phyloP scores from a whole-genome alignment of 2,888 invertebrate genomes.

The Diadegma fenestrale region DNA sequence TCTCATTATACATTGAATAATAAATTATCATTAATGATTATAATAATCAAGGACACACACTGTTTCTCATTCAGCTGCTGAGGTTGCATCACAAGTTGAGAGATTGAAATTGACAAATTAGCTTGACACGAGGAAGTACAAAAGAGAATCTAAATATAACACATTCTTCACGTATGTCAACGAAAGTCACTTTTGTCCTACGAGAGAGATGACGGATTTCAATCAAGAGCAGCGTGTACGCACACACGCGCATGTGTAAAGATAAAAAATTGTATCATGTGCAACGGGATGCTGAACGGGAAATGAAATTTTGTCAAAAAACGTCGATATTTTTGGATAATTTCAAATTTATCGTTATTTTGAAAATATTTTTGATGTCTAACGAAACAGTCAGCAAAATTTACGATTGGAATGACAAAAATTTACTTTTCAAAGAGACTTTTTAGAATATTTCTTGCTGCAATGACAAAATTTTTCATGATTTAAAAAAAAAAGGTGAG shows the following conservation, averaged over 20 bases:
- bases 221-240: slow-evolving; percentile 30
- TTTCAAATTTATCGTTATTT: too few relatives aligned
- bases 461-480: too few relatives aligned
- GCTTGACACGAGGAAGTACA: slow-evolving; percentile 42
- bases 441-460: too few relatives aligned
- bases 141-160: slow-evolving; percentile 27
- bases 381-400: too few relatives aligned
- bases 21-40: not conserved
- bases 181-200: slow-evolving; percentile 17
- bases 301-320: too few relatives aligned
- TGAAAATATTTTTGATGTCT: too few relatives aligned
- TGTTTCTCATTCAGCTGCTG: slow-evolving; percentile 8
- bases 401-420: too few relatives aligned
- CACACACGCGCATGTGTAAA: not conserved
- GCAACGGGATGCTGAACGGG: slow-evolving; percentile 33
- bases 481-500: too few relatives aligned
- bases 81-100: slow-evolving; percentile 46
- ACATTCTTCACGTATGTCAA: slow-evolving; percentile 27
- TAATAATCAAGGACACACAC: not conserved
- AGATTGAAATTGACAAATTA: slow-evolving; percentile 34
- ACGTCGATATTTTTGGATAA: too few relatives aligned
- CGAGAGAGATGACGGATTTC: slow-evolving; percentile 19
- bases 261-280: slow-evolving; percentile 26
- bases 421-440: too few relatives aligned
- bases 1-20: not conserved